These are phyloP conservation scores for Mormyrops attenuatus DNA, from an alignment of 2,797 vertebrate species.

Conservation along the genomic window DNA sequence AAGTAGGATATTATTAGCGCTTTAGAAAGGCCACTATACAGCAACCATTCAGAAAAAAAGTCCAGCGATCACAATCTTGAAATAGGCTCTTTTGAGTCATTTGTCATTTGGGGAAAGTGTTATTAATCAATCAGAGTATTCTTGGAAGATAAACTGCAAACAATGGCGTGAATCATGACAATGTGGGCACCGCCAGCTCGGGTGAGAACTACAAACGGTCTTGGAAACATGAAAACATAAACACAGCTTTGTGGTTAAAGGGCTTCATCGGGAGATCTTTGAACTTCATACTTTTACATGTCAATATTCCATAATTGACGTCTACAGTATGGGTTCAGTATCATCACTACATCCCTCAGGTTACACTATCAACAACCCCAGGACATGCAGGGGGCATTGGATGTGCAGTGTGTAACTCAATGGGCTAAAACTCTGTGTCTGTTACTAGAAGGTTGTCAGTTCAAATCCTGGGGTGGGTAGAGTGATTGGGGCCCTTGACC, in stretches of 20 bases:
- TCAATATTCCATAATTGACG: background rate
- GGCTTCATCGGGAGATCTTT: background rate
- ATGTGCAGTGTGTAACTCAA: background rate
- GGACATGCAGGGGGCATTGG: background rate
- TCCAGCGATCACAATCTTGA: slow-evolving; percentile 11
- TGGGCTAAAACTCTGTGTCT: background rate
- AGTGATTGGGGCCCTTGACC: background rate
- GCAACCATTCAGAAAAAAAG: slow-evolving; percentile 1
- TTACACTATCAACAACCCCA: background rate
- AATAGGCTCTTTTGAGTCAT: slow-evolving; percentile 19
- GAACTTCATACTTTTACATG: background rate
- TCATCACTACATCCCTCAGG: background rate
- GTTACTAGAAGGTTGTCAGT: background rate
- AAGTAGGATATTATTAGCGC: background rate
- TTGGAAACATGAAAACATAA: slow-evolving; percentile 6
- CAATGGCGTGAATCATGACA: slow-evolving; percentile 16
- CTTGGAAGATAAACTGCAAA: slow-evolving; percentile 5
- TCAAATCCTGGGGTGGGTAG: background rate
- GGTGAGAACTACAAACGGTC: background rate
- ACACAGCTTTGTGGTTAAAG: background rate
- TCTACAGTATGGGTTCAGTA: background rate
- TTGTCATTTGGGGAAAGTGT: slow-evolving; percentile 13
- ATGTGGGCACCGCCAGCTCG: background rate
- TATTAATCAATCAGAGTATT: slow-evolving; percentile 17
- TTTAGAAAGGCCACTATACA: background rate